phyloP scores from a whole-genome alignment of 1,140 invertebrate genomes.

The Neomicropteryx cornuta region DNA sequence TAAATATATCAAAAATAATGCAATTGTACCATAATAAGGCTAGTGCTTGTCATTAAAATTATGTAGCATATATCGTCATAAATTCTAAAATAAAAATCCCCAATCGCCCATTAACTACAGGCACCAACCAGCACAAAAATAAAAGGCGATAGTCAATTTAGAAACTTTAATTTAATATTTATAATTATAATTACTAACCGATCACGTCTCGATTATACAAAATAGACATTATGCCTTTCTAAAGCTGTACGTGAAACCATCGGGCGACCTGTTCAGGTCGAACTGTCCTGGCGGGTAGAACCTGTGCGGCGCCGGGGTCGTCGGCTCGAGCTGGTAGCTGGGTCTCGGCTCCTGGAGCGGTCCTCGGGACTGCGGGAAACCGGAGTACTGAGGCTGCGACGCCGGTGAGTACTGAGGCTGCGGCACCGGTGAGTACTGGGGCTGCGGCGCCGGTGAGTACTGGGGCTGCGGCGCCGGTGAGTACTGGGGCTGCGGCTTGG shows the following conservation, averaged over 20 bases:
- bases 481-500: conserved; percentile 23
- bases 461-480: conserved; percentile 26
- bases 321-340: conserved; percentile 32
- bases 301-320: conserved; percentile 54
- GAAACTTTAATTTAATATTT: too few species aligned
- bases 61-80: too few species aligned
- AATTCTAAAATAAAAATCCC: too few species aligned
- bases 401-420: conserved; percentile 32
- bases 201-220: too few species aligned
- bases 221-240: conserved; percentile 44
- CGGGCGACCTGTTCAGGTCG: conserved; percentile 69
- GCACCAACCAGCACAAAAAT: too few species aligned
- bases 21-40: too few species aligned
- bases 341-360: conserved; percentile 17
- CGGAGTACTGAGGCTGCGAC: conserved; percentile 26
- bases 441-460: conserved; percentile 20
- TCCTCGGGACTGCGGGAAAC: conserved; percentile 26
- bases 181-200: too few species aligned
- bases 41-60: too few species aligned
- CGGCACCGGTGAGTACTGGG: conserved; percentile 27
- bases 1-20: too few species aligned
- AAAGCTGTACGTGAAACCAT: conserved; percentile 74
- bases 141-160: too few species aligned
- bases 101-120: too few species aligned
- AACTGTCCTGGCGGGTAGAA: conserved; percentile 76